Evolutionary conservation across 1,140 invertebrate genomes (phyloP), one percentile per base, ranked within the genome.

Genomic region (Drosophila hydei): DNA sequence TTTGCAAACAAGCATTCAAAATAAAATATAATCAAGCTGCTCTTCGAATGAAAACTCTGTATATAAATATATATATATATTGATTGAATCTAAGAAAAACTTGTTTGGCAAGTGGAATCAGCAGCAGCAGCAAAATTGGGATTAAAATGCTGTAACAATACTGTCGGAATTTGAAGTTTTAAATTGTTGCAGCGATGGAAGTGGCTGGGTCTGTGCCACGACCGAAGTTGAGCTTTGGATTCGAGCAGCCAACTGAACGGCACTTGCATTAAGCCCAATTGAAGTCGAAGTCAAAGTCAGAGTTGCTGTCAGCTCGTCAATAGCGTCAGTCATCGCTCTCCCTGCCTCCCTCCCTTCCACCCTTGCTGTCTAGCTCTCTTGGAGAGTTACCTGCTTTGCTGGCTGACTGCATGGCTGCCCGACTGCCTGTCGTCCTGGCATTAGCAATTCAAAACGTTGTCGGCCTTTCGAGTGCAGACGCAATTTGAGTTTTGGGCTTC

Each of bases 391-490:
- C 54, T 56, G 54, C 18, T 30, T 30, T 30, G 33, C 27, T 12
- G 27, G 12, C 19, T 30, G 61, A 18, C 19, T 50, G n/a, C n/a
- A n/a, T n/a, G 19, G 11, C 19, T 54, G 23, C 1, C 56, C n/a
- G n/a, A n/a, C n/a, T 45, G 45, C 19, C 33, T 51, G 21, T 18
- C 52, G 38, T 47, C 52, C 30, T 52, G 55, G 81, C 70, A 87
- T 88, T 87, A 81, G 81, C 74, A 87, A 87, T 87, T 87, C 78
- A 87, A 77, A 85, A 81, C 68, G 67, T 55, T 65, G 56, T 70
- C 40, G 56, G 55, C 42, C 25, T 54, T 60, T 68, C 42, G 45
- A 61, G 56, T 65, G 52, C 45, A 30, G 43, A 14, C 59, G 73
- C 69, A 60, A 75, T 72, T 48, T 42, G 51, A 64, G 76, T 62